Evolutionary conservation across 1,140 invertebrate genomes (phyloP), one percentile per base, ranked within the genome.

Genomic region (Luehdorfia chinensis): DNA sequence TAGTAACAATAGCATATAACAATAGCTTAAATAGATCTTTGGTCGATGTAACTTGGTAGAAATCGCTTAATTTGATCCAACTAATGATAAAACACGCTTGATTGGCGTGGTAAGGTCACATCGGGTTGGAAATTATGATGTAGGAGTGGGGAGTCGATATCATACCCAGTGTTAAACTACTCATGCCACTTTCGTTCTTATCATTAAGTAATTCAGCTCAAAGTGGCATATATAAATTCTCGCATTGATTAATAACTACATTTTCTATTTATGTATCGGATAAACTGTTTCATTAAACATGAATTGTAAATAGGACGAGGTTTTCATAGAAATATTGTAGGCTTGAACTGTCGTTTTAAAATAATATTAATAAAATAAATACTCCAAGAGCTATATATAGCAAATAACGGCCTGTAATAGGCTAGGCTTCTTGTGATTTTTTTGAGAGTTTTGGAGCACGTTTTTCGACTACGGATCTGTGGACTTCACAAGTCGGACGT

Each of bases 101-200:
- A 61, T 57, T 61, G 49, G 47, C 52, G 37, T 50, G 34, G 25
- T 52, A 55, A 57, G 51, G 47, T 60, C 27, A 43, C 30, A 43
- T 43, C 23, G 39, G 13, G 39, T 13, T 27, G 30, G 39, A 43
- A 43, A 55, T 59, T 49, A 57, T 53, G 39, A 58, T 36, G 7
- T 41, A 12, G 23, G 37, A 28, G 39, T 30, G 39, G 39, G 39
- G 39, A 43, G 39, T 16, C 39, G 27, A 16, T 43, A 30, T 19
- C 34, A 23, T n/a, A 12, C 4, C 6, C 25, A 18, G 15, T 30
- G 12, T 12, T 2, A 6, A 11, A 43, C 8, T 21, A 36, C 0
- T 6, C 11, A 16, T 1, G 4, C 13, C 7, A 43, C 27, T 30
- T 18, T 30, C 39, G 15, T 16, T 15, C 39, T 43, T 30, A 43